Conservation (phyloP, 2,113 vertebrate genomes). For the Galemys pyrenaicus region DNA sequence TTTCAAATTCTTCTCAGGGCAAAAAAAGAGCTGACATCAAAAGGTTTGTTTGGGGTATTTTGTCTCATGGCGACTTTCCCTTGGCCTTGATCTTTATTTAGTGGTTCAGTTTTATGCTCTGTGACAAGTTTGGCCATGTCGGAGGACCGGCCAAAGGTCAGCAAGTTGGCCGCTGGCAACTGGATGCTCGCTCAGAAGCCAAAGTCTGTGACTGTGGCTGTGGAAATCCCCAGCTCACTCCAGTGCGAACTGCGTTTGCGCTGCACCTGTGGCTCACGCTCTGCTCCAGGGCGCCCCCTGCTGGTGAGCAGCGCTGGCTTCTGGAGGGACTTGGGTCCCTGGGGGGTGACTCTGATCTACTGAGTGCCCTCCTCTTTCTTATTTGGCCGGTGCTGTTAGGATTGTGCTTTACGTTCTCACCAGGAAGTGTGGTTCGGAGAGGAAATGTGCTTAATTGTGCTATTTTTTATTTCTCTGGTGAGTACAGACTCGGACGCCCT, state of each 20-base stretch:
- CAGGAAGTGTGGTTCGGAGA: background rate
- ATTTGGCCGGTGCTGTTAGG: background rate
- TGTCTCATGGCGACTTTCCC: conserved; percentile 80
- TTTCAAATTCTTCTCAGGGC: conserved; percentile 62
- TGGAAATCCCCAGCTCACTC: conserved; percentile 85
- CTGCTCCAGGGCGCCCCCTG: background rate
- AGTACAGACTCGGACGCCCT: background rate
- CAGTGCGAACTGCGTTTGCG: conserved; percentile 29
- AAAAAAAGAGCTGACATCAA: conserved; percentile 64
- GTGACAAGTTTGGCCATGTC: conserved; percentile 79
- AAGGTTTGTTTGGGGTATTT: conserved; percentile 73
- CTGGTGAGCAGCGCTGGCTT: background rate
- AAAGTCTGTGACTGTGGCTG: conserved; percentile 83
- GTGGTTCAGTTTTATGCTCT: conserved; percentile 82
- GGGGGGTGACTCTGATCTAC: background rate
- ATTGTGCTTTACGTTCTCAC: background rate
- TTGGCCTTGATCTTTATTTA: conserved; percentile 88
- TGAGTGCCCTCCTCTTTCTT: background rate
- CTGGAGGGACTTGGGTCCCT: background rate
- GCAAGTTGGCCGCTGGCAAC: conserved; percentile 75
- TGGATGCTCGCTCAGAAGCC: conserved; percentile 74
- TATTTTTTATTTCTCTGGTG: background rate
- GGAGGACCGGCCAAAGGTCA: conserved; percentile 85
- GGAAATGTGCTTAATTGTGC: background rate
- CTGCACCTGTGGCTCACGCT: background rate